Conservation (phyloP, 2,888 invertebrate genomes). For the Aspidiotus rigidus region DNA sequence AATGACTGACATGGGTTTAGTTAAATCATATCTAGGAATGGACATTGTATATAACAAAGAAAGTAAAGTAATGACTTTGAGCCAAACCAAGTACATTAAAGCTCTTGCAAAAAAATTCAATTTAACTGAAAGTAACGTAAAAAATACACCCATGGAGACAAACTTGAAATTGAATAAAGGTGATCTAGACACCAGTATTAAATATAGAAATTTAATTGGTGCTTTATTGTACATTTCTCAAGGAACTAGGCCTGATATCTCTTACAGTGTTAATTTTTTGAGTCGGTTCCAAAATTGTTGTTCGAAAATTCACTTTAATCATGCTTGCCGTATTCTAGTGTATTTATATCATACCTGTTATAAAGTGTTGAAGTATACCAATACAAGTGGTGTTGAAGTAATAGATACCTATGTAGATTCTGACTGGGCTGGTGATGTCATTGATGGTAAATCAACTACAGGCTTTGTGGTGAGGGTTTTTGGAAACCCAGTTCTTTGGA, state of each 20-base stretch:
- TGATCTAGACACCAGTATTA: not conserved
- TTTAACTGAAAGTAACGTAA: not conserved
- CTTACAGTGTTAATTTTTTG: not conserved
- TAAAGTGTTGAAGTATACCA: not conserved
- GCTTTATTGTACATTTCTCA: not conserved
- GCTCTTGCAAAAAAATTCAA: not conserved
- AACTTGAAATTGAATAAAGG: not conserved
- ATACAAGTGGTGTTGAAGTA: not conserved
- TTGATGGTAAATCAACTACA: not conserved
- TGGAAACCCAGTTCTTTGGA: constrained; percentile 10
- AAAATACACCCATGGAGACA: constrained; percentile 2
- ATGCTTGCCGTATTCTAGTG: not conserved
- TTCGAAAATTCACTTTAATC: not conserved
- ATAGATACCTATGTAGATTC: not conserved
- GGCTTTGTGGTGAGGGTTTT: not conserved
- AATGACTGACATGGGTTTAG: constrained; percentile 8
- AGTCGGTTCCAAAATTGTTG: not conserved
- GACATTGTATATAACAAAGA: constrained; percentile 10
- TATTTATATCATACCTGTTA: constrained; percentile 4
- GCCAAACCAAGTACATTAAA: not conserved
- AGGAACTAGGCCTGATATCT: constrained; percentile 5
- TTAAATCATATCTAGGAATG: constrained; percentile 9
- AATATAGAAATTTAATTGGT: constrained; percentile 7
- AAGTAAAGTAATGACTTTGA: not conserved
- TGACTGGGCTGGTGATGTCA: constrained; percentile 1